Evolutionary conservation across 2,113 vertebrate genomes (phyloP).

Genomic region (Oriolus oriolus): DNA sequence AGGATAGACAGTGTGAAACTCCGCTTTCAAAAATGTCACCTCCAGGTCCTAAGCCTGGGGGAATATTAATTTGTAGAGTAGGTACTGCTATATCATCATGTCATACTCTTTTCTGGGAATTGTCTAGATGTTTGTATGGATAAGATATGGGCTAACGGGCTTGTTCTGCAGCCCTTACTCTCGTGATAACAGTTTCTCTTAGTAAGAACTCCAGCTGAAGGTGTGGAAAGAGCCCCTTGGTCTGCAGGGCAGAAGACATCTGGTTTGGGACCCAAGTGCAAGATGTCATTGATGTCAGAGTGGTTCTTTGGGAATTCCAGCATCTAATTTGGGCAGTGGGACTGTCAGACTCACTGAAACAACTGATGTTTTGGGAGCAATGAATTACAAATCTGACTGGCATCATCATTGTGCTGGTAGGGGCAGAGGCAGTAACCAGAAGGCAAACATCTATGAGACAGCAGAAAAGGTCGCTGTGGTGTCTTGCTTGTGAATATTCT

Average conservation of each 20-base stretch:
- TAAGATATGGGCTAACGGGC: background rate
- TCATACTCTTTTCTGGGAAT: background rate
- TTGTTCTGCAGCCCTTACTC: background rate
- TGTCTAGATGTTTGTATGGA: background rate
- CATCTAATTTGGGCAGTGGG: background rate
- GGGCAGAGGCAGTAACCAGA: background rate
- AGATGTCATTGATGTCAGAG: background rate
- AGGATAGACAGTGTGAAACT: background rate
- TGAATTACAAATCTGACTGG: background rate
- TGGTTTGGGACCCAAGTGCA: background rate
- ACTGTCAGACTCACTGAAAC: background rate
- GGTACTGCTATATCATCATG: background rate
- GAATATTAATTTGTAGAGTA: background rate
- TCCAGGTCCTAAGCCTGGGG: background rate
- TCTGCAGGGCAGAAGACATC: background rate
- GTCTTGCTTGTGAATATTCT: background rate
- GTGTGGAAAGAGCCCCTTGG: background rate
- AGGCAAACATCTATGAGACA: background rate
- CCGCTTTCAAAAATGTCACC: background rate
- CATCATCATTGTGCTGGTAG: background rate
- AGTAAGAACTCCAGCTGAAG: background rate
- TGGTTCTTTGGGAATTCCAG: background rate
- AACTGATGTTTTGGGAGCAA: background rate
- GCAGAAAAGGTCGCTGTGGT: background rate
- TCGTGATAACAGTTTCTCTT: accelerated